Evolutionary conservation across 2,888 invertebrate genomes (phyloP).

Genomic region (Ophion costatus): DNA sequence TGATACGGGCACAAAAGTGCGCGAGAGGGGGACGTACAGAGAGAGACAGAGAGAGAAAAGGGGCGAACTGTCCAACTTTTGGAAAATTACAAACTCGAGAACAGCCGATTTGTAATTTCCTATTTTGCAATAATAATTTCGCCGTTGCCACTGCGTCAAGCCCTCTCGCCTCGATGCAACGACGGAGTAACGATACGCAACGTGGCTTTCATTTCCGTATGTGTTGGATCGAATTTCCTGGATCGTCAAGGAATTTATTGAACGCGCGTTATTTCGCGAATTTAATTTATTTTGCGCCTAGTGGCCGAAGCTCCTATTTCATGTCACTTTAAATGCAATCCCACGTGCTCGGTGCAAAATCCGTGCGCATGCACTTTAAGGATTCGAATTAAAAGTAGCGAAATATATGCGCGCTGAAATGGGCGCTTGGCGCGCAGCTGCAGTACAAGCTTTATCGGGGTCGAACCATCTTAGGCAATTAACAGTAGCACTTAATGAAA

Average conservation of each 20-base stretch:
- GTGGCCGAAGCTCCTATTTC: not conserved
- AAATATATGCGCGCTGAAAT: constrained; percentile 53
- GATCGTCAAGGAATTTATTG: constrained; percentile 56
- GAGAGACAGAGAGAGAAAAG: not conserved
- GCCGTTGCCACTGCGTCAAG: not conserved
- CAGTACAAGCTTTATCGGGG: constrained; percentile 45
- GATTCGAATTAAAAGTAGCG: constrained; percentile 43
- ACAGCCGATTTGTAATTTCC: constrained; percentile 61
- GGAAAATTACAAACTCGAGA: constrained; percentile 13
- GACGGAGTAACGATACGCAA: not conserved
- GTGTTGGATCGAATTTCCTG: constrained; percentile 53
- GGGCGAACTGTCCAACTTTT: not conserved
- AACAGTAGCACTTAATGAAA: constrained; percentile 62
- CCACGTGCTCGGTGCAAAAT: constrained; percentile 12
- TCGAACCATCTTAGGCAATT: constrained; percentile 63
- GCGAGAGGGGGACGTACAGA: too few species aligned
- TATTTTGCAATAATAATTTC: constrained; percentile 58
- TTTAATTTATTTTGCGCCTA: constrained; percentile 1
- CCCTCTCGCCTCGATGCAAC: not conserved
- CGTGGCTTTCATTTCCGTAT: constrained; percentile 61
- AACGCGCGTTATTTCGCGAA: constrained; percentile 29
- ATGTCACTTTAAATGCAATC: not conserved
- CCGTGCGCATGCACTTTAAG: constrained; percentile 22
- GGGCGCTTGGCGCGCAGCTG: constrained; percentile 40
- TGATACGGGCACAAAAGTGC: too few species aligned